Evolutionary conservation across 64 coral and sea anemone genomes (phyloP).

Genomic region (Actinia equina): DNA sequence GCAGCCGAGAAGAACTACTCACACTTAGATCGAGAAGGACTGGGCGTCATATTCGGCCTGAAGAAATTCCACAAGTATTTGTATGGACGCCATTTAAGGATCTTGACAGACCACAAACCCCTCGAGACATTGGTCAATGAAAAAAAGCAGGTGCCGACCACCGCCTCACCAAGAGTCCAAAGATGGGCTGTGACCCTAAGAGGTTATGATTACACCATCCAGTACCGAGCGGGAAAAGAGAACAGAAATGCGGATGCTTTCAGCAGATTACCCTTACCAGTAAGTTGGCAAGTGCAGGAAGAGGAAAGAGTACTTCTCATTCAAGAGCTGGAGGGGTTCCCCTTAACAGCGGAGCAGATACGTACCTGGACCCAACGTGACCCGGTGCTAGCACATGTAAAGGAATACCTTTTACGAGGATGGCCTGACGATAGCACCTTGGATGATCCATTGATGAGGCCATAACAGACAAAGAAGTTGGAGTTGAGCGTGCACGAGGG

Average conservation of each 20-base stretch:
- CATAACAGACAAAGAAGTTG: constrained; percentile 21
- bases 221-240: constrained; percentile 18
- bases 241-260: constrained; percentile 14
- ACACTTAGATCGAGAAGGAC: too few relatives aligned
- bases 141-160: constrained; percentile 39
- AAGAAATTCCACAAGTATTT: too few relatives aligned
- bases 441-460: constrained; percentile 25
- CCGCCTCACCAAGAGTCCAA: constrained; percentile 43
- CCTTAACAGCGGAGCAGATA: constrained; percentile 30
- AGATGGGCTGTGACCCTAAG: constrained; percentile 2
- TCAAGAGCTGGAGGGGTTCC: constrained; percentile 14
- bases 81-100: too few relatives aligned
- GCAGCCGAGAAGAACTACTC: neutral
- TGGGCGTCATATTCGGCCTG: too few relatives aligned
- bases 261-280: constrained; percentile 7
- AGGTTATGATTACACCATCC: neutral
- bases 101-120: too few relatives aligned
- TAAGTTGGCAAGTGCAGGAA: neutral
- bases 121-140: constrained; percentile 34
- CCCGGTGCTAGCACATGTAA: constrained; percentile 16
- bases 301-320: too few relatives aligned
- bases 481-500: constrained; percentile 45
- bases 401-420: constrained; percentile 10
- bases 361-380: constrained; percentile 44
- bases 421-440: constrained; percentile 6